These are phyloP conservation scores for Barypeithes pellucidus DNA, from an alignment of 2,888 invertebrate genomes.

Conservation along the genomic window DNA sequence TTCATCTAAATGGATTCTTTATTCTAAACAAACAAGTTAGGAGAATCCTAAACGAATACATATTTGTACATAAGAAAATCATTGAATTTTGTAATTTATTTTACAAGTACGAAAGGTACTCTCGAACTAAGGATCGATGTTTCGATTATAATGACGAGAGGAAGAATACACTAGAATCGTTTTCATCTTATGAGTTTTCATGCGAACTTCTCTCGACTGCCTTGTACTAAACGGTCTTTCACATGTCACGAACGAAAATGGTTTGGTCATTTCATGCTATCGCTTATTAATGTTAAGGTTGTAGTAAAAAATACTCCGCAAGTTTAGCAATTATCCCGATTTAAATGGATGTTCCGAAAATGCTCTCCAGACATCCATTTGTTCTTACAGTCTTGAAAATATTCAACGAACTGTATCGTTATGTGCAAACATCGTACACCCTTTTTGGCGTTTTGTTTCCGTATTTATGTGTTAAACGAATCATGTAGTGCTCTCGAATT, in stretches of 20 bases:
- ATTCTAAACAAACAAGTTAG: too few species aligned
- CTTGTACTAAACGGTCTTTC: slow-evolving; percentile 60
- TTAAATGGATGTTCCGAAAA: slow-evolving; percentile 9
- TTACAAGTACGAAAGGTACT: too few species aligned
- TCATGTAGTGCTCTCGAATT: slow-evolving; percentile 32
- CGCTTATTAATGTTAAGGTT: slow-evolving; percentile 63
- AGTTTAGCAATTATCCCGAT: slow-evolving; percentile 65
- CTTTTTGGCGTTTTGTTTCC: slow-evolving; percentile 18
- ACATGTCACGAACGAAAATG: slow-evolving; percentile 55
- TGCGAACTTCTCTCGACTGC: slow-evolving; percentile 53
- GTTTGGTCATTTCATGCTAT: slow-evolving; percentile 54
- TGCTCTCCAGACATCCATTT: slow-evolving; percentile 67
- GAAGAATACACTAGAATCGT: too few species aligned
- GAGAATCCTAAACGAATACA: too few species aligned
- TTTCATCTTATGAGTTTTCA: slow-evolving; percentile 39
- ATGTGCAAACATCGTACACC: slow-evolving; percentile 42
- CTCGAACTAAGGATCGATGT: too few species aligned
- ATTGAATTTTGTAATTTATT: too few species aligned
- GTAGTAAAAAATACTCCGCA: slow-evolving; percentile 72
- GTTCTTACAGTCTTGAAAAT: slow-evolving; percentile 69
- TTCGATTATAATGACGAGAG: too few species aligned
- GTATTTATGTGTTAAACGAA: slow-evolving; percentile 24
- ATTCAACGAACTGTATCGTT: slow-evolving; percentile 71
- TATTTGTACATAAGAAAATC: too few species aligned
- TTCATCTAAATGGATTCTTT: too few species aligned